phyloP scores from a whole-genome alignment of 2,797 vertebrate species.

The Lutra lutra region DNA sequence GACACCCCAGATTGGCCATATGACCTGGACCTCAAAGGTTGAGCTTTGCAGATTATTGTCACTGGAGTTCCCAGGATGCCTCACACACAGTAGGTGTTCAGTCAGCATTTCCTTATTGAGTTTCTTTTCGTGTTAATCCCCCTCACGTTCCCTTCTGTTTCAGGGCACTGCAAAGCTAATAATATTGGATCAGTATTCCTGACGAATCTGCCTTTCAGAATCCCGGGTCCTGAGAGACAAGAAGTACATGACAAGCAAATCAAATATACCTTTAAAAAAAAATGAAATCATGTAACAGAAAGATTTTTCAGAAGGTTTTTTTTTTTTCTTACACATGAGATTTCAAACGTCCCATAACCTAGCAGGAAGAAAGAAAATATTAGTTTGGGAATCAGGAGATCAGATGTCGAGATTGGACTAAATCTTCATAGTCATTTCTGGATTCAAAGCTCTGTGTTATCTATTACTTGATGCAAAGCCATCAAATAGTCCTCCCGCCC shows the following conservation, averaged over 20 bases:
- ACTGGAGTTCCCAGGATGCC: background rate
- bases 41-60: background rate
- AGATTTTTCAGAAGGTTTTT: background rate
- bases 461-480: background rate
- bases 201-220: conserved; percentile 49
- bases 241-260: conserved; percentile 57
- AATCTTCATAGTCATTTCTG: background rate
- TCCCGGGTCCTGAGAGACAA: conserved; percentile 38
- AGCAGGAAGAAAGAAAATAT: conserved; percentile 52
- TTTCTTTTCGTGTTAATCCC: background rate
- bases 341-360: conserved; percentile 39
- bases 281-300: conserved; percentile 46
- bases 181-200: conserved; percentile 30
- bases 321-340: conserved; percentile 9
- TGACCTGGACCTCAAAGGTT: background rate
- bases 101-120: background rate
- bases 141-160: background rate
- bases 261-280: conserved; percentile 35
- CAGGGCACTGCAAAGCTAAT: background rate
- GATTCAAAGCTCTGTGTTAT: conserved; percentile 35
- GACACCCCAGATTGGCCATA: background rate
- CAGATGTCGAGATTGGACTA: conserved; percentile 47
- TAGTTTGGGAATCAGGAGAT: conserved; percentile 61
- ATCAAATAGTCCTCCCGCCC: background rate
- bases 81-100: background rate